Evolutionary conservation across 2,113 vertebrate genomes (phyloP), one percentile per base, ranked within the genome.

Genomic region (Eptatretus burgeri): DNA sequence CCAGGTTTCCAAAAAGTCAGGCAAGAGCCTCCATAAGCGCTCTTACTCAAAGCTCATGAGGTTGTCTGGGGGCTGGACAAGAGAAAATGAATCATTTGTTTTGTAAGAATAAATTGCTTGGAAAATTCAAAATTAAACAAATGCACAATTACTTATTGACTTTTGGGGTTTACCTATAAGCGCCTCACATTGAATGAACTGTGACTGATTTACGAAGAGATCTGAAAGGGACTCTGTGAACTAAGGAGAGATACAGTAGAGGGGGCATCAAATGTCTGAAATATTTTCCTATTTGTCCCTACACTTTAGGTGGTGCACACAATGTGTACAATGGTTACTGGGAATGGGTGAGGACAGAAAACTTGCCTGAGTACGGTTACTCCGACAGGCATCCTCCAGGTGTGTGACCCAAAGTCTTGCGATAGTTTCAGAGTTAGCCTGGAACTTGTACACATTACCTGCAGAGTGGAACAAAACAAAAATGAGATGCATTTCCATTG

Each of bases 331-430:
- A 41, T 3, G 27, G 27, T 41, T 7, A 41, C 27, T 41, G 27
- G 7, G 27, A 41, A 41, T 41, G 27, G 27, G 27, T 41, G 27
- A 41, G 3, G 27, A 41, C 27, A 60, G 12, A 20, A 17, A 60
- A 60, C 56, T 60, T 20, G 20, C 56, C 56, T 60, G 56, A 20
- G 56, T 20, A 2, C n/a, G n/a, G 56, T 60, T 60, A 20, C 56
- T 60, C 20, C 20, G n/a, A 60, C 56, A 60, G 56, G 56, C 56
- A 17, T 60, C 13, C n/a, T 60, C 56, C 20, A 60, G 20, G 20
- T 60, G 56, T 60, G n/a, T 60, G 56, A 60, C 56, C 56, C 56
- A 60, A 60, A 60, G 56, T n/a, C 56, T 60, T n/a, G 56, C 56
- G 12, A 17, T 60, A 20, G 20, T 20, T 10, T 60, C 56, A 17